Percentiles rank a stretch among this genome's conserved stretches.
Evolutionary conservation across 1,140 invertebrate genomes (phyloP).

Genomic region (Ephestia elutella): DNA sequence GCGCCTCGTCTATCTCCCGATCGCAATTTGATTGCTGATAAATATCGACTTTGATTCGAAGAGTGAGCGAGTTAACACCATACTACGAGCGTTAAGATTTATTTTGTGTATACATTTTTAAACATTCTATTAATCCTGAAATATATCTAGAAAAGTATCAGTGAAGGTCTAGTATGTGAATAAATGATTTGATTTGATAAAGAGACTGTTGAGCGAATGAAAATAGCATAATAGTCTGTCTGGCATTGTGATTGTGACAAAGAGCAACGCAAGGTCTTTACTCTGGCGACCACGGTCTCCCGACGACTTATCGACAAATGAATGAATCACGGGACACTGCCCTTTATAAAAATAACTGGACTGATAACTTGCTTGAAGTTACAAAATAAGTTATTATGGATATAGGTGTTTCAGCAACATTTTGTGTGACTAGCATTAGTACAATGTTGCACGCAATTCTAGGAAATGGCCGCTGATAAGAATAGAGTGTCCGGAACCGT

Average conservation of each 20-base stretch:
- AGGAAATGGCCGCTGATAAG: not conserved
- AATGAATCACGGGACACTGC: slow-evolving; percentile 3
- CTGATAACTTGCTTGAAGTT: not conserved
- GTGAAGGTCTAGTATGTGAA: not conserved
- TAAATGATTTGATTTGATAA: not conserved
- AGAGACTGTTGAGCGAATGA: not conserved
- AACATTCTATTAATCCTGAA: too few species aligned
- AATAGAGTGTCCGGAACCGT: not conserved
- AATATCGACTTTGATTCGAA: not conserved
- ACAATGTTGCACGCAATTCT: not conserved
- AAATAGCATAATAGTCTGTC: not conserved
- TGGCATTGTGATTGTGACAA: not conserved
- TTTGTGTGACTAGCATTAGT: not conserved
- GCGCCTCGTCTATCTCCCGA: not conserved
- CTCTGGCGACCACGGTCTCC: not conserved
- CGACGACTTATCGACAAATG: not conserved
- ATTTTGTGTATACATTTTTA: too few species aligned
- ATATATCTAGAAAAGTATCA: too few species aligned
- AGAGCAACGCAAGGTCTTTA: not conserved
- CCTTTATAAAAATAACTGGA: not conserved
- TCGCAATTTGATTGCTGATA: not conserved
- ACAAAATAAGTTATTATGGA: not conserved
- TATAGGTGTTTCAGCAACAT: not conserved
- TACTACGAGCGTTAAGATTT: too few species aligned
- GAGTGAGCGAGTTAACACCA: too few species aligned